A percentile compares a stretch with the other conserved stretches of the same genome.
These are phyloP conservation scores for Tringa solitaria DNA, from an alignment of 2,113 vertebrate genomes.

Conservation along the genomic window DNA sequence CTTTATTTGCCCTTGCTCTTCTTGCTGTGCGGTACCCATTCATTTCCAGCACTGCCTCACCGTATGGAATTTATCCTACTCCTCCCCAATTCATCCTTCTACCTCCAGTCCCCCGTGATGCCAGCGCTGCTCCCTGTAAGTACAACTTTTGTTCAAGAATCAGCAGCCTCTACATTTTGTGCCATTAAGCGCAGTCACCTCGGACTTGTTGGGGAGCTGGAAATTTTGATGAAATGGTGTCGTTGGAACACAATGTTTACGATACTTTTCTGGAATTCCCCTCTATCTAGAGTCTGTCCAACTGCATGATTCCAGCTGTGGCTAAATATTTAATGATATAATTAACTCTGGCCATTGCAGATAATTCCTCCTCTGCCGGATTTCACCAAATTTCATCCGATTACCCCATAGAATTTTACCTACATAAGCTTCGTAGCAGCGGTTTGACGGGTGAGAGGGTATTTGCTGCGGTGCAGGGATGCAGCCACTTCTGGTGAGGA, in stretches of 20 bases:
- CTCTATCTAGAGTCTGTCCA: background rate
- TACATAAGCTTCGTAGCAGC: background rate
- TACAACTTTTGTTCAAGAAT: background rate
- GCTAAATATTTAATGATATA: background rate
- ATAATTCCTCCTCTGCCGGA: background rate
- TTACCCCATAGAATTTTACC: background rate
- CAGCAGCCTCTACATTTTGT: background rate
- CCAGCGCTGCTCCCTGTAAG: rapidly evolving
- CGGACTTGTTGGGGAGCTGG: background rate
- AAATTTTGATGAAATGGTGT: background rate
- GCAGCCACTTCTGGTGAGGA: background rate
- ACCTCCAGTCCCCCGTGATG: background rate
- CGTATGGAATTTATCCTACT: background rate
- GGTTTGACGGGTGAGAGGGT: background rate
- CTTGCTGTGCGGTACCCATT: background rate
- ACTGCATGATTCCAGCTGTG: background rate
- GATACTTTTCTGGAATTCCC: background rate
- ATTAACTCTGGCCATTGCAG: background rate
- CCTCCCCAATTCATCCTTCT: background rate
- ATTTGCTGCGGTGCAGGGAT: background rate
- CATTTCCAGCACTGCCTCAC: background rate
- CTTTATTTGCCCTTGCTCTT: background rate
- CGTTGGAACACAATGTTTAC: background rate
- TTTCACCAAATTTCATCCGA: background rate
- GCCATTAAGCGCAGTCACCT: background rate